These are phyloP conservation scores for Vanacampus margaritifer DNA, from an alignment of 2,113 vertebrate genomes.

Conservation along the genomic window DNA sequence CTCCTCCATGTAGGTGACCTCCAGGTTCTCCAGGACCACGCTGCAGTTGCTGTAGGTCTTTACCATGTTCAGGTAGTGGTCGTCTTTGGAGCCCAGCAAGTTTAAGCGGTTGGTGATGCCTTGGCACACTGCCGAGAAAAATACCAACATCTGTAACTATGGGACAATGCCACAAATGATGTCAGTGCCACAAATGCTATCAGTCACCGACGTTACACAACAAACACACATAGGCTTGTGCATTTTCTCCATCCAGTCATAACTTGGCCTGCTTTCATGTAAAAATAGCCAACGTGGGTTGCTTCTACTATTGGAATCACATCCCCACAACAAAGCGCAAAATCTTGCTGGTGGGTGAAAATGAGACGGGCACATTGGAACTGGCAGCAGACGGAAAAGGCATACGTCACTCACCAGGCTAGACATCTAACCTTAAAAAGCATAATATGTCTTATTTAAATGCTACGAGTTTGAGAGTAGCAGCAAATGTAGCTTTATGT, in stretches of 20 bases:
- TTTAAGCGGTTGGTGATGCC: constrained; percentile 83
- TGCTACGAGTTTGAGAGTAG: background rate
- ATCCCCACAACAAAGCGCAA: constrained; percentile 31
- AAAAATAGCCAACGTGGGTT: constrained; percentile 43
- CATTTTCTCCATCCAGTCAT: background rate
- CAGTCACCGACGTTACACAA: constrained; percentile 14
- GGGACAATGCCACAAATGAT: constrained; percentile 5
- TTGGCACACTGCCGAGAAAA: constrained; percentile 81
- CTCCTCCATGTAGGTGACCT: constrained; percentile 83
- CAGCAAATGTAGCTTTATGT: background rate
- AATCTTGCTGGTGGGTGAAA: constrained; percentile 35
- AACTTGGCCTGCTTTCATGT: constrained; percentile 23
- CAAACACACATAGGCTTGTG: background rate
- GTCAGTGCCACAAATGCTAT: background rate
- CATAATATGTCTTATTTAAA: too few relatives aligned
- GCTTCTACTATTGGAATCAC: constrained; percentile 41
- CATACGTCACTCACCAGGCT: too few relatives aligned
- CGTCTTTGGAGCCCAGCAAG: constrained; percentile 77
- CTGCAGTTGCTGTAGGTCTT: constrained; percentile 93
- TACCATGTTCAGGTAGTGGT: constrained; percentile 87
- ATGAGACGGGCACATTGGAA: constrained; percentile 40
- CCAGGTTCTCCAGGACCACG: constrained; percentile 90
- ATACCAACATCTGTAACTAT: constrained; percentile 1
- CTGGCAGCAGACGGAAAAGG: constrained; percentile 32
- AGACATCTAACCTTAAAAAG: too few relatives aligned